A percentile compares a stretch with the other conserved stretches of the same genome.
phyloP scores from a whole-genome alignment of 1,140 invertebrate species.

The Drosophila arizonae region DNA sequence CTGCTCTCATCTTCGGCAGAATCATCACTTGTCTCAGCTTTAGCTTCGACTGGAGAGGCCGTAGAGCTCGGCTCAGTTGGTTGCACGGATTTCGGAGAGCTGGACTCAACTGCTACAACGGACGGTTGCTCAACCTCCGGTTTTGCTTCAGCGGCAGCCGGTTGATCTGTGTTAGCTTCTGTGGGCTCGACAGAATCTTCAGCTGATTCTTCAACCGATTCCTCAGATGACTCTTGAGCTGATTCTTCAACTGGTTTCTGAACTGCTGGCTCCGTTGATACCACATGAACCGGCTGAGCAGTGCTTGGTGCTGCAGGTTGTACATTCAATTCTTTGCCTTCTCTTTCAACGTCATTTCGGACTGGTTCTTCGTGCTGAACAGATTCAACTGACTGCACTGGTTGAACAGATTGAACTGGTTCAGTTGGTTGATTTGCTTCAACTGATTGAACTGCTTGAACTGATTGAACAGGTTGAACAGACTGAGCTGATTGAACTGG shows the following conservation, averaged over 20 bases:
- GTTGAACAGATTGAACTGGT: neutral
- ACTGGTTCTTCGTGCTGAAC: neutral
- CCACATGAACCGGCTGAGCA: neutral
- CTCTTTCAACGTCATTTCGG: slow-evolving; percentile 21
- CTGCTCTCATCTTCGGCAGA: slow-evolving; percentile 24
- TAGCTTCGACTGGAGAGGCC: neutral
- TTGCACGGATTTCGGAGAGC: neutral
- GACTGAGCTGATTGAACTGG: neutral
- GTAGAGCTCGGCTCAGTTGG: slow-evolving; percentile 2
- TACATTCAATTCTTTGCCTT: slow-evolving; percentile 11
- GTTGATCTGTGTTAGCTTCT: slow-evolving; percentile 12
- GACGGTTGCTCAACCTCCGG: neutral
- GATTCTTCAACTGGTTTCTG: slow-evolving; percentile 10
- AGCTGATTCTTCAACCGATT: slow-evolving; percentile 4
- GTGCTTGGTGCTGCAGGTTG: slow-evolving; percentile 9
- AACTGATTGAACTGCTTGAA: neutral
- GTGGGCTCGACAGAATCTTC: slow-evolving; percentile 19
- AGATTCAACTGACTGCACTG: neutral
- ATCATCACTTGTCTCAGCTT: neutral
- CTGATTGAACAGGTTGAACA: neutral
- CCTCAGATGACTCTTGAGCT: slow-evolving; percentile 14
- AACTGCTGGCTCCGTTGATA: slow-evolving; percentile 16
- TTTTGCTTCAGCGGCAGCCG: slow-evolving; percentile 7
- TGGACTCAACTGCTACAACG: slow-evolving; percentile 4
- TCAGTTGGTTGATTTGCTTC: neutral